Conservation (phyloP, 1,140 invertebrate genomes). For the Zelostemma sp. region DNA sequence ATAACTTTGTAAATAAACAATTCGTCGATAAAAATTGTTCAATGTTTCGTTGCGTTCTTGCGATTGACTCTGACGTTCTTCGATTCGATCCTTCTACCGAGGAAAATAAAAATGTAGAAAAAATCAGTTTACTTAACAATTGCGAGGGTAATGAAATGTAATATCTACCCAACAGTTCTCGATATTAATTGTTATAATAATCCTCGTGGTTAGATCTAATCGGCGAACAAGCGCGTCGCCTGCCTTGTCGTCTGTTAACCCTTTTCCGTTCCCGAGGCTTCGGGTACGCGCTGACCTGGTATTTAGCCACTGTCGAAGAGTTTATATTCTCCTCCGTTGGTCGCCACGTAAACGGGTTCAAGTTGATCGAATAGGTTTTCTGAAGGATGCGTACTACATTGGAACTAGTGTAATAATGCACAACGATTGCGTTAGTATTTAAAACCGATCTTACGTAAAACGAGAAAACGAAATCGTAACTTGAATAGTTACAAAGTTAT, state of each 20-base stretch:
- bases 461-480: too few relatives aligned
- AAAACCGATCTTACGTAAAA: too few relatives aligned
- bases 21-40: conserved; percentile 18
- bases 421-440: neutral
- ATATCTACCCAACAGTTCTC: too few relatives aligned
- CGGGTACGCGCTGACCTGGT: too few relatives aligned
- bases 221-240: neutral
- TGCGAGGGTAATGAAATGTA: too few relatives aligned
- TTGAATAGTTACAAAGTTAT: too few relatives aligned
- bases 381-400: conserved; percentile 49
- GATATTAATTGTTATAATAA: neutral
- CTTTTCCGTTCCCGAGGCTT: neutral
- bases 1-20: conserved; percentile 34
- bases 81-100: too few relatives aligned
- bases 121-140: too few relatives aligned
- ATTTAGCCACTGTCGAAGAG: too few relatives aligned
- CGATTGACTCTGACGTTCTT: too few relatives aligned
- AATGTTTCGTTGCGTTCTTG: neutral
- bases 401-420: conserved; percentile 37
- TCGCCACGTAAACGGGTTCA: neutral
- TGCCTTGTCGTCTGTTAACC: neutral
- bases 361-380: conserved; percentile 34
- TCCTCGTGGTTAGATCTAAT: neutral
- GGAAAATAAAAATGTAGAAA: neutral
- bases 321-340: too few relatives aligned